Evolutionary conservation across 2,797 vertebrate species (phyloP), one percentile per base, ranked within the genome.

Genomic region (Coracias cyanogaster): DNA sequence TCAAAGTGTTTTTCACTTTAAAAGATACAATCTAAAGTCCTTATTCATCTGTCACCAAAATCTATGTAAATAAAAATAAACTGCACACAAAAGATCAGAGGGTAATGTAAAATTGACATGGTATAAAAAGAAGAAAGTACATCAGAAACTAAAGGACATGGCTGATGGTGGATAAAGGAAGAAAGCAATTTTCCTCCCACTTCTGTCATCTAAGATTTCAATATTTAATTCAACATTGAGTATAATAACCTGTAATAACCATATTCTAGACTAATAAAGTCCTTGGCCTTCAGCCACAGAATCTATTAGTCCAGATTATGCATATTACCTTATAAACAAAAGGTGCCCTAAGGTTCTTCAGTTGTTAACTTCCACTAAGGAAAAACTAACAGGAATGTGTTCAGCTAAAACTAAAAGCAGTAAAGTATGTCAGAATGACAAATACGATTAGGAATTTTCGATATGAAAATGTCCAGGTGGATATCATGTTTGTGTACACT

Each of bases 191-290:
- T 95, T 83, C 8, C 33, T 91, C 20, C 58, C 29, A 58, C 35
- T 57, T 79, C 58, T 65, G 6, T 92, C 54, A 52, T 89, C 89
- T 67, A 91, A 69, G 37, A 72, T 76, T 93, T 91, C 39, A 94
- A 54, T 91, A 92, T 94, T 95, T 96, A 94, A 93, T 96, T 96
- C 91, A 95, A 86, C 25, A 60, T 31, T 45, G 61, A 91, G 25
- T 76, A 70, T 88, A 90, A 93, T 86, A 73, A 81, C 35, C 31
- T 78, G 4, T 86, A 92, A 90, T 83, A 95, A 91, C 39, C 0
- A 1, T 94, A 65, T 82, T 45, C 55, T 48, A 25, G 76, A 16
- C 71, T 94, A 89, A 91, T 88, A 89, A 95, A 81, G 49, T 79
- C 82, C 69, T 82, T 95, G 86, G 85, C 87, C 84, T 93, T 96